Base-by-base conservation (phyloP, 2,113 vertebrate genomes). In the Sapajus apella region DNA sequence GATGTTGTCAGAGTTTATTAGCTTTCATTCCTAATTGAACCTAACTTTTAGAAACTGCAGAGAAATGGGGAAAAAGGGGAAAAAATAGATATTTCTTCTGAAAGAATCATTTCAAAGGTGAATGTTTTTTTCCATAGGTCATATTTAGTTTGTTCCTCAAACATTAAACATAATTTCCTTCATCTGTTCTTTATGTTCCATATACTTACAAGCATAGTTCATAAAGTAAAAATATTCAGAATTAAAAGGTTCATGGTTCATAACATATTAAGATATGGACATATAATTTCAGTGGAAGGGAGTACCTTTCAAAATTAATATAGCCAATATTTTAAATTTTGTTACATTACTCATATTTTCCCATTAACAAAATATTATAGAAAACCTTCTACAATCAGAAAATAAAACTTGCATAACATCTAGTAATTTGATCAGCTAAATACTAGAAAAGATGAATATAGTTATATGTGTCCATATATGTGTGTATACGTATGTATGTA, bases 71-170 rank as follows among this genome's bases (percentile, higher is more conserved):
- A 91, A 80, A n/a, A 96, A n/a, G 35, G n/a, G 61, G 13, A 7
- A 96, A 96, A 96, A 97, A 87, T 10, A 64, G 13, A 32, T 97
- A 90, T 97, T 98, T 98, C 95, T 92, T 94, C 77, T 96, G 90
- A 96, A 96, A 92, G 30, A 88, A 21, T 43, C 92, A 77, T 92
- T 97, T 96, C 87, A 82, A 96, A 98, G 18, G 76, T 32, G 8
- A 52, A 2, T 93, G 85, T 97, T 92, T 8, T 37, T 80, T 91
- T 90, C 23, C 25, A 58, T 50, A 73, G 43, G 83, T 86, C 1
- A 35, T n/a, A 55, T 91, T 91, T 93, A 66, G 12, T 47, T 97
- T 97, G 25, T 86, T 79, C 18, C 32, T 90, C 75, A 96, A 87
- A 70, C 43, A 35, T 43, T 50, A 72, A 14, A 70, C 21, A 79